A percentile compares a stretch with the other conserved stretches of the same genome.
Evolutionary conservation across 2,113 vertebrate genomes (phyloP).

Genomic region (Rhabdornis inornatus): DNA sequence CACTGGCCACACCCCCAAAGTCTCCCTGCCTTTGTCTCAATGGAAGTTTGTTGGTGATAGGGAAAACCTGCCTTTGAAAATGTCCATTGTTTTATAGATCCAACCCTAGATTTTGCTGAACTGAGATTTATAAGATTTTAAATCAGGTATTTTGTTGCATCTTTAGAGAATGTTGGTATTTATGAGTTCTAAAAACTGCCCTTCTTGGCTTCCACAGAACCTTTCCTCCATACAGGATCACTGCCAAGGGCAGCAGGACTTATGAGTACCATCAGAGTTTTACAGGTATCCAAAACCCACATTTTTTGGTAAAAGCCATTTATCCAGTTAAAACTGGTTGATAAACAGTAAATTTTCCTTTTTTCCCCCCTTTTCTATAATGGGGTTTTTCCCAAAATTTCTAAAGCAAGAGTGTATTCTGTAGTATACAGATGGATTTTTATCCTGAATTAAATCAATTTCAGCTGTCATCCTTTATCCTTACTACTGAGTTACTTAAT

Average conservation of each 20-base stretch:
- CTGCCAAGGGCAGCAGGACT: neutral
- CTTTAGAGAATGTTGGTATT: neutral
- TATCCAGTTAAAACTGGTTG: neutral
- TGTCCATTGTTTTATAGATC: neutral
- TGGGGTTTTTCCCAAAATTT: neutral
- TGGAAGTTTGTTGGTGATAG: neutral
- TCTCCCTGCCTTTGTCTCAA: neutral
- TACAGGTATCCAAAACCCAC: neutral
- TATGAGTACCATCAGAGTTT: neutral
- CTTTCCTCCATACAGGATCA: neutral
- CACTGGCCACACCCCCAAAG: accelerated
- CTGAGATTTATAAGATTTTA: neutral
- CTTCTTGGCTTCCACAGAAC: neutral
- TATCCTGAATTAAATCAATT: neutral
- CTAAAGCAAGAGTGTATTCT: neutral
- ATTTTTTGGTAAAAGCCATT: neutral
- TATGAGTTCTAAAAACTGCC: neutral
- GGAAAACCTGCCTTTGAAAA: neutral
- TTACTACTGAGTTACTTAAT: neutral
- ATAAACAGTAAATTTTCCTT: neutral
- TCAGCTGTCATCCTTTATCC: neutral
- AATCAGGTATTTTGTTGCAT: neutral
- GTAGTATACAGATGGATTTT: neutral
- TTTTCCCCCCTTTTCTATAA: neutral
- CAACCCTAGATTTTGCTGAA: neutral